Conservation (phyloP, 2,113 vertebrate genomes). For the Oncorhynchus gorbuscha region DNA sequence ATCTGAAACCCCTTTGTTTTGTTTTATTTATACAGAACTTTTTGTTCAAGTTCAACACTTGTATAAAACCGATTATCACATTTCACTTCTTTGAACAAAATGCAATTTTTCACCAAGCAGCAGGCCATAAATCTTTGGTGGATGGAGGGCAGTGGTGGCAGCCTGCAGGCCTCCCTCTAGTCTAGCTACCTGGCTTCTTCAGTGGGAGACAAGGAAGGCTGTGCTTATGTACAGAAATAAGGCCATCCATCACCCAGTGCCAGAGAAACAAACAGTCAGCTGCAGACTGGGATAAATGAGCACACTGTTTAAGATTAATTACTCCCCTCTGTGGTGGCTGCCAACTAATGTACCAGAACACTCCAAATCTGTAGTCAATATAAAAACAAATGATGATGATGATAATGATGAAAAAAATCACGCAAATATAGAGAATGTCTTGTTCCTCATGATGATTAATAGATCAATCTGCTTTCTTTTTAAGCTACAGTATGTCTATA, state of each 20-base stretch:
- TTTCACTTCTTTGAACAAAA: slow-evolving; percentile 36
- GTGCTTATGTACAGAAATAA: slow-evolving; percentile 61
- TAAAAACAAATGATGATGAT: slow-evolving; percentile 8
- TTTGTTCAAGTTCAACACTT: background rate
- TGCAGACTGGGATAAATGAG: slow-evolving; percentile 34
- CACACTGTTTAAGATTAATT: slow-evolving; percentile 58
- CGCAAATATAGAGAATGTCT: background rate
- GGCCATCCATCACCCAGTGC: slow-evolving; percentile 55
- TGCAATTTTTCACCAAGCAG: slow-evolving; percentile 34
- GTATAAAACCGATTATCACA: slow-evolving; percentile 35
- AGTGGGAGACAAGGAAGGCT: slow-evolving; percentile 40
- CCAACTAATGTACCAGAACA: slow-evolving; percentile 35
- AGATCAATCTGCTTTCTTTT: background rate
- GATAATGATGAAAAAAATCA: background rate
- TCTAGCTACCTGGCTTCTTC: slow-evolving; percentile 35
- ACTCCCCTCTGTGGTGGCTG: slow-evolving; percentile 24
- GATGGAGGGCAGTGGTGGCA: background rate
- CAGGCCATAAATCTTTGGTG: slow-evolving; percentile 49
- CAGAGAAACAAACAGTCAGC: slow-evolving; percentile 54
- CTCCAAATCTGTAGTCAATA: slow-evolving; percentile 31
- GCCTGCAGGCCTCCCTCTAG: slow-evolving; percentile 17
- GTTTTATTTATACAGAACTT: background rate
- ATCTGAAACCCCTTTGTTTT: background rate
- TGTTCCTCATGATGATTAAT: background rate
- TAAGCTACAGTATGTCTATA: background rate